Percentiles rank a stretch among this genome's conserved stretches.
These are phyloP conservation scores for Campoletis raptor DNA, from an alignment of 2,888 invertebrate genomes.

Conservation along the genomic window DNA sequence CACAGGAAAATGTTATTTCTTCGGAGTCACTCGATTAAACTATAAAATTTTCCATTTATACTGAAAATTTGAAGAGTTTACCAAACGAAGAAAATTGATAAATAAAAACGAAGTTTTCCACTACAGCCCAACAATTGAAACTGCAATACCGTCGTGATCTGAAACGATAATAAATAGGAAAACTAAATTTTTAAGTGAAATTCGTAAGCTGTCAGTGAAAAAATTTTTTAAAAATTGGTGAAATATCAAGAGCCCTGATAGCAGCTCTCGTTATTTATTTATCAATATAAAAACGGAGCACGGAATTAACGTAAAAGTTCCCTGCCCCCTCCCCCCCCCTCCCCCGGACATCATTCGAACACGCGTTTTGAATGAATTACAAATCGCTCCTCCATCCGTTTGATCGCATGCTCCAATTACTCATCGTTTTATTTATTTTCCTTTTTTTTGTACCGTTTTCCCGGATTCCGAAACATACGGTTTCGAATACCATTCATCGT, in stretches of 20 bases:
- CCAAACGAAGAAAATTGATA: not conserved
- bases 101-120: too few relatives aligned
- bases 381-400: not conserved
- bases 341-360: not conserved
- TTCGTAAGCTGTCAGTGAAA: not conserved
- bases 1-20: too few relatives aligned
- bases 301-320: not conserved
- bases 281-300: not conserved
- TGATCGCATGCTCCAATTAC: not conserved
- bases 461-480: not conserved
- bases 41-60: not conserved
- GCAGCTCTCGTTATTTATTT: not conserved
- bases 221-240: not conserved
- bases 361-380: slow-evolving; percentile 15
- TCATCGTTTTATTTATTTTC: slow-evolving; percentile 7
- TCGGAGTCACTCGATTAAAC: not conserved
- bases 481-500: not conserved
- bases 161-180: not conserved
- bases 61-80: not conserved
- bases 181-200: not conserved
- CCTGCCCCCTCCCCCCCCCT: not conserved
- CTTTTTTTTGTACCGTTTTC: not conserved
- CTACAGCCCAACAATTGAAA: not conserved
- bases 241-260: not conserved
- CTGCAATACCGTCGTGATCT: not conserved